These are phyloP conservation scores for Hemaris fuciformis DNA, from an alignment of 2,888 invertebrate genomes.

Conservation along the genomic window DNA sequence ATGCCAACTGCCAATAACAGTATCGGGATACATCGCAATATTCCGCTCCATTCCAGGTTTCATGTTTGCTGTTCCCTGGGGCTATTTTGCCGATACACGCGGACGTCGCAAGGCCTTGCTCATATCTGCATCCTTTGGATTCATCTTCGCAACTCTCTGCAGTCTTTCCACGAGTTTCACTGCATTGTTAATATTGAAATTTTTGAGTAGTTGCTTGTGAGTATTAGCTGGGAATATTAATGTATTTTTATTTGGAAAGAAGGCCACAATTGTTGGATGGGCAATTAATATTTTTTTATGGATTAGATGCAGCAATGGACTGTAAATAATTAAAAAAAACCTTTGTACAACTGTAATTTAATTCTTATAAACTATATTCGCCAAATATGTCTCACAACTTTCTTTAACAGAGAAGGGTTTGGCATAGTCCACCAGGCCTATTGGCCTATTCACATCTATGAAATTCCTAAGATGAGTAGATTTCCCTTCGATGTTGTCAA, in stretches of 20 bases:
- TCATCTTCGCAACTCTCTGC: constrained; percentile 69
- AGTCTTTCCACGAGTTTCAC: constrained; percentile 77
- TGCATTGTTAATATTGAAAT: constrained; percentile 77
- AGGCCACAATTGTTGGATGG: no score
- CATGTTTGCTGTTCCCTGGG: constrained; percentile 76
- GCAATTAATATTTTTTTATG: no score
- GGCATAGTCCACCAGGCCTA: no score
- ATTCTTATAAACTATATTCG: no score
- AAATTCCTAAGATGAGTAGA: no score
- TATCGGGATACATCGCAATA: not conserved
- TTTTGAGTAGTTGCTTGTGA: constrained; percentile 81
- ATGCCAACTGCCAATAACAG: not conserved
- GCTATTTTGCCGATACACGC: constrained; percentile 84
- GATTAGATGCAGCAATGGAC: no score
- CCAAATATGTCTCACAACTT: no score
- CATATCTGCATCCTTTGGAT: constrained; percentile 61
- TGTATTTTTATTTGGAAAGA: not conserved
- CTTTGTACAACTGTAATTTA: no score
- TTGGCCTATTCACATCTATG: no score
- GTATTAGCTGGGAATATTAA: constrained; percentile 18
- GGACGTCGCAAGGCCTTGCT: constrained; percentile 82
- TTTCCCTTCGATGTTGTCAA: no score
- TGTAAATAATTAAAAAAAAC: no score
- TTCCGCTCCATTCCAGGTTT: constrained; percentile 27
- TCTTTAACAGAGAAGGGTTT: no score